These are phyloP conservation scores for Lobophora halterata DNA, from an alignment of 2,888 invertebrate species.

Conservation along the genomic window DNA sequence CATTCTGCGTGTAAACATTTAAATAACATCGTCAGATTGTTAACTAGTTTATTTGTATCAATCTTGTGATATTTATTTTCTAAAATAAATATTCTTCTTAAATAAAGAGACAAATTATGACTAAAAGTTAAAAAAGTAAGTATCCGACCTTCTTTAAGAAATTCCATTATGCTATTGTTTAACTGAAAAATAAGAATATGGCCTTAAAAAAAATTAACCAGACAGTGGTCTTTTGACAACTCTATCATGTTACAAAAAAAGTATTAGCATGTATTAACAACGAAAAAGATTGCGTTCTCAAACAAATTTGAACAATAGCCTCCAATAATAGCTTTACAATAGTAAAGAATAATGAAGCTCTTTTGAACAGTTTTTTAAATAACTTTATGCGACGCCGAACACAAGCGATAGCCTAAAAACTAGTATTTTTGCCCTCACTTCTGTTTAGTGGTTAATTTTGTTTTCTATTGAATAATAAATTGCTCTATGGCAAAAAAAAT, in stretches of 20 bases:
- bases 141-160: too few species aligned
- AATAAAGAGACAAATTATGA: too few species aligned
- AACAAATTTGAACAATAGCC: slow-evolving; percentile 19
- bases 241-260: slow-evolving; percentile 33
- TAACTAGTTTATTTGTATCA: slow-evolving; percentile 42
- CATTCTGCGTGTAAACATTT: slow-evolving; percentile 55
- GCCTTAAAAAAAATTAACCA: slow-evolving; percentile 10
- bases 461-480: too few species aligned
- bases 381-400: too few species aligned
- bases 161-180: slow-evolving; percentile 9
- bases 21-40: slow-evolving; percentile 58
- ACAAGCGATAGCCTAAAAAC: too few species aligned
- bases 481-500: too few species aligned
- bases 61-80: slow-evolving; percentile 22
- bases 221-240: slow-evolving; percentile 7
- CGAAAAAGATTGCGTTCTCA: slow-evolving; percentile 45
- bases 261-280: slow-evolving; percentile 45
- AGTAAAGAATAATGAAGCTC: slow-evolving; percentile 2
- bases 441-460: too few species aligned
- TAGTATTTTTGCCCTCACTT: too few species aligned
- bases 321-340: slow-evolving; percentile 9
- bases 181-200: slow-evolving; percentile 11
- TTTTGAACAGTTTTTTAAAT: slow-evolving; percentile 1
- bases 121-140: too few species aligned
- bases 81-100: too few species aligned